Conservation (phyloP, 1,140 invertebrate species). For the Drosophila tani region DNA sequence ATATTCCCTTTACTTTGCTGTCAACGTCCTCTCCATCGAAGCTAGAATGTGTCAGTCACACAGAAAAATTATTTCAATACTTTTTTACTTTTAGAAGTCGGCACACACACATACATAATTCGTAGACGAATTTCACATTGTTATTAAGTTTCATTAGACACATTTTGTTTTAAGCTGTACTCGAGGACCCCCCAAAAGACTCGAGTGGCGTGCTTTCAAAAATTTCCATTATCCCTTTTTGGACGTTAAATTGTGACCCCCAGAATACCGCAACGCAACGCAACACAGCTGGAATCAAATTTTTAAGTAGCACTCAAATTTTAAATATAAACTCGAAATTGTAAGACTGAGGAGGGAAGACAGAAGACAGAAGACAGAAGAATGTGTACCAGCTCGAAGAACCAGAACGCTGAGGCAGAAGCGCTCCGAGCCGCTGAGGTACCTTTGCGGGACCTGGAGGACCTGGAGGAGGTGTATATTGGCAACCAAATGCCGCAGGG, state of each 20-base stretch:
- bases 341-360: not conserved
- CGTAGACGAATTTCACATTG: conserved; percentile 28
- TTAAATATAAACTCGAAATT: conserved; percentile 55
- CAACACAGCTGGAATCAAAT: conserved; percentile 53
- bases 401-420: not conserved
- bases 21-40: not conserved
- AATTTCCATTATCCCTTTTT: conserved; percentile 42
- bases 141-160: conserved; percentile 47
- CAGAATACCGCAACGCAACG: not conserved
- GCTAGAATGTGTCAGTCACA: conserved; percentile 27
- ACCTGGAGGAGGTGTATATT: conserved; percentile 67
- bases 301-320: conserved; percentile 72
- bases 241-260: conserved; percentile 17
- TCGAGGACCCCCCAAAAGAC: not conserved
- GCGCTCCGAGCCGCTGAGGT: conserved; percentile 8
- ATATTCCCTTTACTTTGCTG: conserved; percentile 19
- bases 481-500: conserved; percentile 57
- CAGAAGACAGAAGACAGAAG: not conserved
- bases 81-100: conserved; percentile 81
- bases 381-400: conserved; percentile 5
- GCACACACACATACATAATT: conserved; percentile 64
- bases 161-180: conserved; percentile 17
- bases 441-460: conserved; percentile 56
- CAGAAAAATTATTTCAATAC: conserved; percentile 53
- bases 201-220: conserved; percentile 13